Percentiles rank a stretch among this genome's conserved stretches.
phyloP scores from a whole-genome alignment of 2,888 invertebrate species.

The Plutella xylostella region DNA sequence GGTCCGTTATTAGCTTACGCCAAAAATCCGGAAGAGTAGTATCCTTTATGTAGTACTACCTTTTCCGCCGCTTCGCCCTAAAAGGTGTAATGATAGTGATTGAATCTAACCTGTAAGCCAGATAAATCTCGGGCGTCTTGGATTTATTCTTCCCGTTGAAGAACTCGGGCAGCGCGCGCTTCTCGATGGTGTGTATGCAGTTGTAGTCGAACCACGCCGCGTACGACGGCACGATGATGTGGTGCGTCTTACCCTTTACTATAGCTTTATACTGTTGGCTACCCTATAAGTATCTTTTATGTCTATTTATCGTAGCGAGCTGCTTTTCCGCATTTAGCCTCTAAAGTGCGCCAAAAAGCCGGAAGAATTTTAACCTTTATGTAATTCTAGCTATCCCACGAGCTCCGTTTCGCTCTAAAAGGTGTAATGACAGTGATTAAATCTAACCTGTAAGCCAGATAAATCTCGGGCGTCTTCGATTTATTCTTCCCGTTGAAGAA shows the following conservation, averaged over 20 bases:
- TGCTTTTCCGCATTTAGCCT: too few relatives aligned
- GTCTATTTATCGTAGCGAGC: too few relatives aligned
- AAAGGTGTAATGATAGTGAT: too few relatives aligned
- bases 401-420: conserved; percentile 86
- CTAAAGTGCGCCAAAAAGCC: too few relatives aligned
- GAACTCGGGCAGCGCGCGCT: conserved; percentile 96
- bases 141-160: conserved; percentile 98
- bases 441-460: conserved; percentile 91
- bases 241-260: conserved; percentile 98
- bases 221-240: conserved; percentile 98
- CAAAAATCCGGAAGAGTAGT: too few relatives aligned
- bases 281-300: too few relatives aligned
- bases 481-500: conserved; percentile 99
- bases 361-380: too few relatives aligned
- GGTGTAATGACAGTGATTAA: too few relatives aligned
- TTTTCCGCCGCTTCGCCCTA: conserved; percentile 92
- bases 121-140: conserved; percentile 97
- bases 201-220: conserved; percentile 99
- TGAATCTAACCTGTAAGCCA: conserved; percentile 92
- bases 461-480: conserved; percentile 98
- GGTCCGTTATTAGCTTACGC: too few relatives aligned
- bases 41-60: too few relatives aligned
- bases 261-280: too few relatives aligned
- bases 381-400: conserved; percentile 96
- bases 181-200: conserved; percentile 97